Evolutionary conservation across 1,140 invertebrate species (phyloP).

Genomic region (Drosophila nannoptera): DNA sequence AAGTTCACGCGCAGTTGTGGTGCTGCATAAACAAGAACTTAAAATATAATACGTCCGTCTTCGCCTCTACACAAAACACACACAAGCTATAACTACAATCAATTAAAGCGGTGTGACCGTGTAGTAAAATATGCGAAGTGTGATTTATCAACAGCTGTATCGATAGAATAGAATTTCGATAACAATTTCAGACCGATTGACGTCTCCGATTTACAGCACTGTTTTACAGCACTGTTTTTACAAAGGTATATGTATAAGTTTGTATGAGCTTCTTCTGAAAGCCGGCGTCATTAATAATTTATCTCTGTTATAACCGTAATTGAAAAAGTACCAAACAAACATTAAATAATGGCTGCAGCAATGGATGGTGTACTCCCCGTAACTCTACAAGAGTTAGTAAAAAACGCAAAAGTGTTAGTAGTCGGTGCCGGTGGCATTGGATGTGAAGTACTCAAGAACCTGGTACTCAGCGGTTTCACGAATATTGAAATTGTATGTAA

Average conservation of each 20-base stretch:
- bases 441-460: conserved; percentile 98
- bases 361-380: conserved; percentile 83
- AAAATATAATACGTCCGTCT: conserved; percentile 29
- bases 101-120: conserved; percentile 28
- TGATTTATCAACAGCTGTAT: conserved; percentile 17
- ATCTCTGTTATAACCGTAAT: conserved; percentile 1
- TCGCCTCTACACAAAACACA: conserved; percentile 25
- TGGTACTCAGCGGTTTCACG: conserved; percentile 95
- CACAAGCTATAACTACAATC: conserved; percentile 33
- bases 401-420: conserved; percentile 85
- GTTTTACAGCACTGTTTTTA: conserved; percentile 21
- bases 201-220: neutral
- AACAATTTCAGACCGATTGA: neutral
- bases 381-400: conserved; percentile 81
- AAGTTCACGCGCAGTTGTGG: conserved; percentile 30
- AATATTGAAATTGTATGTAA: conserved; percentile 95
- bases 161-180: conserved; percentile 10
- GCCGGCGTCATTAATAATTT: conserved; percentile 59
- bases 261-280: conserved; percentile 1
- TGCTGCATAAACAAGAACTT: conserved; percentile 36
- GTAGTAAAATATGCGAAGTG: conserved; percentile 3
- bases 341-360: conserved; percentile 82
- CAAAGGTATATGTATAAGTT: neutral
- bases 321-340: conserved; percentile 13
- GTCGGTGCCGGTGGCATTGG: conserved; percentile 99